These are phyloP conservation scores for Andrena minutula DNA, from an alignment of 2,888 invertebrate genomes.

Conservation along the genomic window DNA sequence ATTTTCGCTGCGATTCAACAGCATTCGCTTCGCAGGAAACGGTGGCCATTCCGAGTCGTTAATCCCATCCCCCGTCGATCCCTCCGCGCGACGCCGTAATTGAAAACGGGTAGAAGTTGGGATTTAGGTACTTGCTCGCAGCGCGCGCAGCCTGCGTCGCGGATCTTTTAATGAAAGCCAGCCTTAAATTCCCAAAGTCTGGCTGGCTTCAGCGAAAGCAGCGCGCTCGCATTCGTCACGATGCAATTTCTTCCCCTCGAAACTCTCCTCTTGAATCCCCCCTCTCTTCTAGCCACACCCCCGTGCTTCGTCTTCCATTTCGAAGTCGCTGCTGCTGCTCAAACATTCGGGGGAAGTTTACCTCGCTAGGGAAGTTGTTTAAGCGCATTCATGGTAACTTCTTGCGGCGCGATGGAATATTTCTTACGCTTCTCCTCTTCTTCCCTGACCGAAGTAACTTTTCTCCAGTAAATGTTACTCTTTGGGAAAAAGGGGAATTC, in stretches of 20 bases:
- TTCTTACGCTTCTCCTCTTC: neutral
- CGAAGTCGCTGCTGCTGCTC: conserved; percentile 21
- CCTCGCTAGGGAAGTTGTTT: conserved; percentile 19
- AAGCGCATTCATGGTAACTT: conserved; percentile 19
- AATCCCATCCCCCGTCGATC: conserved; percentile 18
- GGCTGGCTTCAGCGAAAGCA: conserved; percentile 13
- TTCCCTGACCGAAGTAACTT: neutral
- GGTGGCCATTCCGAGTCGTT: conserved; percentile 11
- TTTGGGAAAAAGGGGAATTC: too few relatives aligned
- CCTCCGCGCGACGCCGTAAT: conserved; percentile 16
- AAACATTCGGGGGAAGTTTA: conserved; percentile 39
- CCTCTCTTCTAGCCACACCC: neutral
- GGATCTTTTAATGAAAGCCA: conserved; percentile 36
- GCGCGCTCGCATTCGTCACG: conserved; percentile 21
- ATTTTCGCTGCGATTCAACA: neutral
- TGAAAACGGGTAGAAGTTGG: conserved; percentile 22
- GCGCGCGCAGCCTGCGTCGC: neutral
- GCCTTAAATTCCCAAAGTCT: conserved; percentile 32
- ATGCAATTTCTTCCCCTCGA: conserved; percentile 22
- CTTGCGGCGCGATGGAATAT: neutral
- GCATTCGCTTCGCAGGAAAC: too few relatives aligned
- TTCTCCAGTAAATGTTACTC: neutral
- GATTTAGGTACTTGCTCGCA: neutral
- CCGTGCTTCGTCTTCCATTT: conserved; percentile 20
- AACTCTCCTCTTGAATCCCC: neutral